phyloP scores from a whole-genome alignment of 1,140 invertebrate species.

The Psilanteris sp. region DNA sequence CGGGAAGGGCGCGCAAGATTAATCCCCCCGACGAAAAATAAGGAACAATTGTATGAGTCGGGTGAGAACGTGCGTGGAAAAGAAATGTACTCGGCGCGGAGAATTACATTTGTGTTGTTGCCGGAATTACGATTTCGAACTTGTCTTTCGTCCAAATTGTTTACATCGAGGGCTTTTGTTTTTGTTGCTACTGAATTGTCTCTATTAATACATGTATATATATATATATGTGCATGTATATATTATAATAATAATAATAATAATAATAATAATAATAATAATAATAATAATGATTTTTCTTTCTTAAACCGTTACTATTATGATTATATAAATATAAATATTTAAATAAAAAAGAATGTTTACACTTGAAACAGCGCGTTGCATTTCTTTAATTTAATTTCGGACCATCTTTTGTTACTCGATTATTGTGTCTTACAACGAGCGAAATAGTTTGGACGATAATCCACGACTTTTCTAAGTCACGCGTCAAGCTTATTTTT shows the following conservation, averaged over 20 bases:
- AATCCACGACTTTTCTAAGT: constrained; percentile 20
- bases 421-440: constrained; percentile 34
- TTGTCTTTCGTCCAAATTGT: constrained; percentile 5
- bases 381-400: too few relatives aligned
- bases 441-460: constrained; percentile 32
- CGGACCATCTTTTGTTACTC: too few relatives aligned
- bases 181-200: too few relatives aligned
- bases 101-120: constrained; percentile 30
- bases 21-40: constrained; percentile 35
- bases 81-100: constrained; percentile 22
- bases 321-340: too few relatives aligned
- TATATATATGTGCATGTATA: too few relatives aligned
- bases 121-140: constrained; percentile 25
- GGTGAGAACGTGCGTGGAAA: constrained; percentile 42
- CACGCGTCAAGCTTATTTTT: constrained; percentile 15
- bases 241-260: too few relatives aligned
- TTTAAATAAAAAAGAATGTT: too few relatives aligned
- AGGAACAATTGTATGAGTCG: constrained; percentile 42
- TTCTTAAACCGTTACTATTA: too few relatives aligned
- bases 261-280: too few relatives aligned
- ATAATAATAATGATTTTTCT: too few relatives aligned
- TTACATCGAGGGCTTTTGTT: constrained; percentile 4
- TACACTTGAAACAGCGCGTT: too few relatives aligned
- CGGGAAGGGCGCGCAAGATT: constrained; percentile 7
- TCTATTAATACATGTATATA: too few relatives aligned